Evolutionary conservation across 2,113 vertebrate genomes (phyloP).

Genomic region (Onychostruthus taczanowskii): DNA sequence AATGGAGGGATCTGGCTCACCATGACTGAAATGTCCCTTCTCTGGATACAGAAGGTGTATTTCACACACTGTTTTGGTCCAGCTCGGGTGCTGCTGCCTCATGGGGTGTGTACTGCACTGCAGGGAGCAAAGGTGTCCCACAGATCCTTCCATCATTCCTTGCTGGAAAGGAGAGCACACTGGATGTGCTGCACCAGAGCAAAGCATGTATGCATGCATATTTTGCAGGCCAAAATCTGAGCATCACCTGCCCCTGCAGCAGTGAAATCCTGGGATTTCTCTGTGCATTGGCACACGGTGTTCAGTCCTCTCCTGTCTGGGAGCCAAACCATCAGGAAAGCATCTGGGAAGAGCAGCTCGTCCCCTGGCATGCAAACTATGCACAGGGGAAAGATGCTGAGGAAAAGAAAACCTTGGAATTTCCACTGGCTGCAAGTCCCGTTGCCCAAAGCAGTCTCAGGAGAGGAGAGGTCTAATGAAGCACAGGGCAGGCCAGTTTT

Average conservation of each 20-base stretch:
- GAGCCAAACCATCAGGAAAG: background rate
- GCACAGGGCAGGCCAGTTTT: background rate
- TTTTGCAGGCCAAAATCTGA: background rate
- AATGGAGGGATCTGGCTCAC: background rate
- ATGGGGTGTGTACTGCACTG: rapidly evolving
- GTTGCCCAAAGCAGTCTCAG: background rate
- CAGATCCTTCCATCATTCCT: background rate
- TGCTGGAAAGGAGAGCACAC: background rate
- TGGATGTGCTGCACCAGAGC: background rate
- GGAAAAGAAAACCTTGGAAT: background rate
- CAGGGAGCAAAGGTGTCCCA: background rate
- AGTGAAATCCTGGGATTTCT: background rate
- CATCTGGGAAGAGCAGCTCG: background rate
- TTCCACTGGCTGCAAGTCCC: background rate
- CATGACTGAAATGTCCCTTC: background rate
- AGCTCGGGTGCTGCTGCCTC: rapidly evolving
- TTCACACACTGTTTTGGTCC: background rate
- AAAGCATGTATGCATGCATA: rapidly evolving
- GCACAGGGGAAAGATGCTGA: background rate
- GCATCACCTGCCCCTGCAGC: background rate
- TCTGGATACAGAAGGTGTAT: background rate
- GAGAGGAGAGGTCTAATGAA: background rate
- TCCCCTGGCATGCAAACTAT: conserved; percentile 18
- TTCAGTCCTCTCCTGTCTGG: background rate
- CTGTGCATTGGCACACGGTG: background rate